Conservation (phyloP, 2,113 vertebrate species). For the Vombatus ursinus region DNA sequence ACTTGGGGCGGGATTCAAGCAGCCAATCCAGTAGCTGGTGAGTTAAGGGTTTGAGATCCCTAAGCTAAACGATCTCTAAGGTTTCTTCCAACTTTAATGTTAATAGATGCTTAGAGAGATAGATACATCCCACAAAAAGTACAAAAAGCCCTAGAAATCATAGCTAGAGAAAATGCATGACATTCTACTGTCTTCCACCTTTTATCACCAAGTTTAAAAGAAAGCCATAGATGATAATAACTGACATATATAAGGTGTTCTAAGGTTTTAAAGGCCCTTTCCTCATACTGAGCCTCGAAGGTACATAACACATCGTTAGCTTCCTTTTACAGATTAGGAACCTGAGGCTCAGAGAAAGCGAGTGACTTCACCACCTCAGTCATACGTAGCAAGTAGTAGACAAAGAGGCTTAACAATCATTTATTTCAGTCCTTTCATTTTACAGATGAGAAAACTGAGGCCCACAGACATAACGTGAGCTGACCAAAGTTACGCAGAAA, state of each 20-base stretch:
- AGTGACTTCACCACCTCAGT: background rate
- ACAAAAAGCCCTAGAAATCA: background rate
- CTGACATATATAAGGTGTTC: too few species aligned
- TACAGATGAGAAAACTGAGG: background rate
- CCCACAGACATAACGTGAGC: background rate
- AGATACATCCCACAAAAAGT: background rate
- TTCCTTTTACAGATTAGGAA: background rate
- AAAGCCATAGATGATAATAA: accelerated
- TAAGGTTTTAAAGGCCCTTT: background rate
- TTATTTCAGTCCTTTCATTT: background rate
- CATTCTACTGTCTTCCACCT: background rate
- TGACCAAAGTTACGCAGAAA: background rate
- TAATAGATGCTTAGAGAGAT: background rate
- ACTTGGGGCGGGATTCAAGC: background rate
- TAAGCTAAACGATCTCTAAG: background rate
- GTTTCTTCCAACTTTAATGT: background rate
- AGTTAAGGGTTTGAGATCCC: background rate
- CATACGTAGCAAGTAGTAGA: background rate
- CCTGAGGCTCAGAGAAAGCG: background rate
- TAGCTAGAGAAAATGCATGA: constrained; percentile 13
- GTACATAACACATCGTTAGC: background rate
- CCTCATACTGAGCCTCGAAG: accelerated
- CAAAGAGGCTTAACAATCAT: background rate
- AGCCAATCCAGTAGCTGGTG: background rate
- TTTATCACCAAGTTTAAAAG: background rate